These are phyloP conservation scores for Cylloceria caligata DNA, from an alignment of 2,888 invertebrate genomes.

Conservation along the genomic window DNA sequence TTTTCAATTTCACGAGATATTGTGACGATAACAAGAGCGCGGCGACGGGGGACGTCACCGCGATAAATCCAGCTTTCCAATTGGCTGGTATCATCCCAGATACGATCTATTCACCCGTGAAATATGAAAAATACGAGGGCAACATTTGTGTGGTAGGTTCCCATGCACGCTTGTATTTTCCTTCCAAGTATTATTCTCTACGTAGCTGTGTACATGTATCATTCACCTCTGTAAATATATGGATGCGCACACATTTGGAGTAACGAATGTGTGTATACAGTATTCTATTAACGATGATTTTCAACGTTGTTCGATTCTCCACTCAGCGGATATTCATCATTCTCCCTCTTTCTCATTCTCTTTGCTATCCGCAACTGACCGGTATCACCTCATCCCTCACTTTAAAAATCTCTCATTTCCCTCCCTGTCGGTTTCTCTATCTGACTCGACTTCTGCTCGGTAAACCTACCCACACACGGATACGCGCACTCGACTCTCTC, in stretches of 20 bases:
- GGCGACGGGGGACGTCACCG: constrained; percentile 75
- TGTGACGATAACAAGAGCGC: constrained; percentile 41
- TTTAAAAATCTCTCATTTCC: constrained; percentile 45
- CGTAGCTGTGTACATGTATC: neutral
- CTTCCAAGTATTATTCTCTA: constrained; percentile 30
- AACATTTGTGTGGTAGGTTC: constrained; percentile 48
- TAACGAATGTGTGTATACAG: constrained; percentile 15
- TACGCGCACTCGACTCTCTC: neutral
- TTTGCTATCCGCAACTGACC: constrained; percentile 36
- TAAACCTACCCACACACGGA: neutral
- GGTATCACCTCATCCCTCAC: constrained; percentile 48
- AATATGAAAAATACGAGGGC: constrained; percentile 79
- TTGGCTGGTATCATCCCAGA: constrained; percentile 77
- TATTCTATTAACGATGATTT: constrained; percentile 56
- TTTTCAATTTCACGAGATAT: constrained; percentile 37
- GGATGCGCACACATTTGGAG: neutral
- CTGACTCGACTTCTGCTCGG: constrained; percentile 42
- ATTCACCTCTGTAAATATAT: neutral
- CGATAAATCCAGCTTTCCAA: constrained; percentile 80
- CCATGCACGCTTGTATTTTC: constrained; percentile 47
- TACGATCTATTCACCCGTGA: constrained; percentile 78
- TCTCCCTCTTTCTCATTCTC: constrained; percentile 14
- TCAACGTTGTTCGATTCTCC: constrained; percentile 37
- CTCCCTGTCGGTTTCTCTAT: constrained; percentile 26
- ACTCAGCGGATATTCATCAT: constrained; percentile 8